A percentile compares a stretch with the other conserved stretches of the same genome.
Conservation (phyloP, 2,888 invertebrate genomes). For the Drosophila antonietae region DNA sequence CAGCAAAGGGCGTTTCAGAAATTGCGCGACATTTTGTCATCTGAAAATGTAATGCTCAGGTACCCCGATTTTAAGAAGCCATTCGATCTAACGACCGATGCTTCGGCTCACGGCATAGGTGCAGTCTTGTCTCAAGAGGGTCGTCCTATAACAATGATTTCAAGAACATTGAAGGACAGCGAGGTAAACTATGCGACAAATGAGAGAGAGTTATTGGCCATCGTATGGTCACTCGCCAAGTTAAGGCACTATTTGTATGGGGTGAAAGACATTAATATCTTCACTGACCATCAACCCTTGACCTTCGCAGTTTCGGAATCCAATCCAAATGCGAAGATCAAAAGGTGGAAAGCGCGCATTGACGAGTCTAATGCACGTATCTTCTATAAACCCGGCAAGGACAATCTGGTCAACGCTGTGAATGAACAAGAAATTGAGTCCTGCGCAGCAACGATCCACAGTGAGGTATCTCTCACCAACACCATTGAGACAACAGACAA, state of each 20-base stretch:
- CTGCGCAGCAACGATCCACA: neutral
- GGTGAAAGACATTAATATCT: no score
- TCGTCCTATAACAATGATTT: constrained; percentile 3
- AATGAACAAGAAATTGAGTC: constrained; percentile 4
- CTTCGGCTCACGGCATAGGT: constrained; percentile 1
- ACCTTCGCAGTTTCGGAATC: neutral
- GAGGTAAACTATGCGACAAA: neutral
- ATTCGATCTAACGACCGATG: constrained; percentile 1
- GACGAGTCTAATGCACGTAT: constrained; percentile 1
- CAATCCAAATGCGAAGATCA: neutral
- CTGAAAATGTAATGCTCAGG: neutral
- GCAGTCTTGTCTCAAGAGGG: constrained; percentile 1
- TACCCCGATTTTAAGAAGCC: constrained; percentile 2
- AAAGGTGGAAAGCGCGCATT: constrained; percentile 2
- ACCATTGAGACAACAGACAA: constrained; percentile 3
- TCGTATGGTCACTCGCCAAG: neutral
- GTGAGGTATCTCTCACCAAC: neutral
- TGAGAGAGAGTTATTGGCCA: neutral
- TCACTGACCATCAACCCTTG: no score
- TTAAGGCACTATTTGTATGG: no score
- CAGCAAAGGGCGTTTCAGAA: neutral
- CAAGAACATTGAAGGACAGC: neutral
- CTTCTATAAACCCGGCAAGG: neutral
- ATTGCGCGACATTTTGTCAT: neutral
- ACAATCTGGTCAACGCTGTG: neutral